Percentiles rank a stretch among this genome's conserved stretches.
phyloP scores from a whole-genome alignment of 2,888 invertebrate genomes.

The Ormia ochracea region DNA sequence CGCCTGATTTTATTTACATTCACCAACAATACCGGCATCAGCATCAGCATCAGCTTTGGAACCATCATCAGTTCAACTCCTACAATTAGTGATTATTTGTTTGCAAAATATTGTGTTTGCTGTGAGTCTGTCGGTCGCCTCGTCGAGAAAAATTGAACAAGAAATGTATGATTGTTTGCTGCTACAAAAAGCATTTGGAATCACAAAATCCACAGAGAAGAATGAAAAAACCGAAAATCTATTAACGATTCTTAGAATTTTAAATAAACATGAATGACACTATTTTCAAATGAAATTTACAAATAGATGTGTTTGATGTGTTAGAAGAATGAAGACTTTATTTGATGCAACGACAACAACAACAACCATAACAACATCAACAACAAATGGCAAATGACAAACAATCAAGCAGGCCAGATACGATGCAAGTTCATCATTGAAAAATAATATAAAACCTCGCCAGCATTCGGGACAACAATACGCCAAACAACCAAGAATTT shows the following conservation, averaged over 20 bases:
- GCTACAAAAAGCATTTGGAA: constrained; percentile 11
- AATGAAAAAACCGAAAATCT: constrained; percentile 44
- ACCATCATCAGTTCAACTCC: constrained; percentile 34
- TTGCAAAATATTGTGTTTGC: constrained; percentile 37
- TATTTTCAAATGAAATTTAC: constrained; percentile 63
- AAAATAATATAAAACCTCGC: constrained; percentile 16
- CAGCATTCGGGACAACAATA: constrained; percentile 38
- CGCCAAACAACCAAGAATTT: not conserved
- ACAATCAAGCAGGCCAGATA: no score
- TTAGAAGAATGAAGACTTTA: constrained; percentile 37
- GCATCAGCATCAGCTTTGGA: not conserved
- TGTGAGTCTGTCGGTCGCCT: not conserved
- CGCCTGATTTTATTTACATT: constrained; percentile 22
- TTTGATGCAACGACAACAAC: not conserved
- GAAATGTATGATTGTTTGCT: no score
- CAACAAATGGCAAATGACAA: constrained; percentile 2
- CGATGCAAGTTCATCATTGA: constrained; percentile 57
- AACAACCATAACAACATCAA: not conserved
- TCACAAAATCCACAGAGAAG: constrained; percentile 18
- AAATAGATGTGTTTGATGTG: constrained; percentile 55
- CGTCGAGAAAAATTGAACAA: not conserved
- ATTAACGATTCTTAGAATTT: constrained; percentile 61
- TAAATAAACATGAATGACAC: constrained; percentile 63
- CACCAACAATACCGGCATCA: constrained; percentile 7
- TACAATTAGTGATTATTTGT: constrained; percentile 62